phyloP scores from a whole-genome alignment of 2,113 vertebrate species.

The Xyliphius kryptos region DNA sequence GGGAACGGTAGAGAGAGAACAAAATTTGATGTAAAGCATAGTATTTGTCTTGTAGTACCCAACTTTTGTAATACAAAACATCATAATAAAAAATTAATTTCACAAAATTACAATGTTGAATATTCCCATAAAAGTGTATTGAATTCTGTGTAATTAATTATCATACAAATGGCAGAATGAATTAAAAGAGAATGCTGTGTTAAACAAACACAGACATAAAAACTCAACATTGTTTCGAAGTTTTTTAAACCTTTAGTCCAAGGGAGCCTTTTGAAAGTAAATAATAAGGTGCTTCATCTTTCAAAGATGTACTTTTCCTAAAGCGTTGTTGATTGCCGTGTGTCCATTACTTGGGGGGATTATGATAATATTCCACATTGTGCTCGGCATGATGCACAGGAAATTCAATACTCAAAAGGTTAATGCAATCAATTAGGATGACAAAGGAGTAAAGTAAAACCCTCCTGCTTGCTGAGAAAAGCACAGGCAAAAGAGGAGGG shows the following conservation, averaged over 20 bases:
- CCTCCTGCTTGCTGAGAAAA: conserved; percentile 88
- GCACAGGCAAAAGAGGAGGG: conserved; percentile 65
- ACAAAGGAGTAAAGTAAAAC: conserved; percentile 99
- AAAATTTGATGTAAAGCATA: no score
- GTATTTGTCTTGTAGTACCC: no score
- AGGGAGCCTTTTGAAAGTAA: conserved; percentile 59
- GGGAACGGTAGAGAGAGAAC: neutral
- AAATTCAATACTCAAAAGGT: conserved; percentile 99
- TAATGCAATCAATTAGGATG: conserved; percentile 99
- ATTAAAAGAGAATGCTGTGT: conserved; percentile 16
- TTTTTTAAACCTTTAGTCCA: conserved; percentile 56
- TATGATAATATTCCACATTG: conserved; percentile 98
- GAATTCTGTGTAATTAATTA: neutral
- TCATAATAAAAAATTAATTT: no score
- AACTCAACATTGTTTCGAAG: conserved; percentile 47
- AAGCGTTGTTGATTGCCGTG: conserved; percentile 93
- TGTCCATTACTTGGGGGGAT: conserved; percentile 97
- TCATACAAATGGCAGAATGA: conserved; percentile 6
- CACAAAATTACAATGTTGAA: no score
- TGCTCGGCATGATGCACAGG: conserved; percentile 94
- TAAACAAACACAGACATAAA: conserved; percentile 27
- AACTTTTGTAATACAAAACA: no score
- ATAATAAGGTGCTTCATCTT: conserved; percentile 72
- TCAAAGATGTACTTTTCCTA: conserved; percentile 79
- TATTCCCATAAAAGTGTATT: no score